These are phyloP conservation scores for Setipinna tenuifilis DNA, from an alignment of 2,797 vertebrate species.

Conservation along the genomic window DNA sequence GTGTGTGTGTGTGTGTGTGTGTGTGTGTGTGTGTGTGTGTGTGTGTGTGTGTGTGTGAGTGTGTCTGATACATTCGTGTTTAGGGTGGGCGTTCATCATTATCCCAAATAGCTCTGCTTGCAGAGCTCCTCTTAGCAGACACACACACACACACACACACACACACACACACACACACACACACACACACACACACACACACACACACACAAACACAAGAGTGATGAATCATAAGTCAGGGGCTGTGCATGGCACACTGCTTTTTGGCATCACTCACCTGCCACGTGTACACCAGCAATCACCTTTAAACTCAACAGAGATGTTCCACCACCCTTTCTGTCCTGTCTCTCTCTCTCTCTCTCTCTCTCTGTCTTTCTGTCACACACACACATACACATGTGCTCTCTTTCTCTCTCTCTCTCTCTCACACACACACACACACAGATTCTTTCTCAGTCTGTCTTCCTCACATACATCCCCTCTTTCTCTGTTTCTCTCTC, in stretches of 20 bases:
- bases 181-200: too few relatives aligned
- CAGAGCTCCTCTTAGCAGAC: slow-evolving; percentile 56
- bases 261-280: neutral
- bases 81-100: slow-evolving; percentile 78
- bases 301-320: slow-evolving; percentile 18
- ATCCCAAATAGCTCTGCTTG: slow-evolving; percentile 76
- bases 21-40: neutral
- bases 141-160: slow-evolving; percentile 29
- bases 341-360: neutral
- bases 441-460: neutral
- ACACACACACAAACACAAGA: slow-evolving; percentile 51
- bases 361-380: slow-evolving; percentile 18
- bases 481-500: slow-evolving; percentile 34
- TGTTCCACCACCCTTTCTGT: neutral
- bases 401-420: slow-evolving; percentile 21
- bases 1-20: neutral
- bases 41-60: neutral
- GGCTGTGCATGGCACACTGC: neutral
- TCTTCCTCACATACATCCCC: neutral
- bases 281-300: slow-evolving; percentile 3
- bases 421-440: neutral
- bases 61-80: neutral
- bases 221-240: neutral
- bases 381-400: too few relatives aligned
- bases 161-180: too few relatives aligned